Conservation (phyloP, 2,797 vertebrate genomes). For the Cyprinella venusta region DNA sequence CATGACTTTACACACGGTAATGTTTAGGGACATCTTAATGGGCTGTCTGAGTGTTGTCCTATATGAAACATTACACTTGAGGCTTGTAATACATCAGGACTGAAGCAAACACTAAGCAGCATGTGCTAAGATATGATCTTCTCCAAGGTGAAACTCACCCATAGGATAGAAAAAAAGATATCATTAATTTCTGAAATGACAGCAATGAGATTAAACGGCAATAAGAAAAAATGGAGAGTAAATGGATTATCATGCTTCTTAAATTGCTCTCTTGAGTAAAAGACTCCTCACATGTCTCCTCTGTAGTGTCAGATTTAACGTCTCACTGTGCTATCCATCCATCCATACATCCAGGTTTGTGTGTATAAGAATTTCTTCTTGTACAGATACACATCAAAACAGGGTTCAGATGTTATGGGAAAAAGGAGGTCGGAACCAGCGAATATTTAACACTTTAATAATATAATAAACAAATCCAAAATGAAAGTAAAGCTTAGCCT, state of each 20-base stretch:
- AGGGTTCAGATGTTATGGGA: no score
- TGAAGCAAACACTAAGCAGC: slow-evolving; percentile 9
- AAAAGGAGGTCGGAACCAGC: no score
- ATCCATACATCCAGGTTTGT: neutral
- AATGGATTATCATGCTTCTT: slow-evolving; percentile 19
- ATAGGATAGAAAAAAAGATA: slow-evolving; percentile 15
- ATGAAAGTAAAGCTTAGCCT: no score
- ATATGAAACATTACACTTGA: slow-evolving; percentile 25
- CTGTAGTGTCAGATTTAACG: neutral
- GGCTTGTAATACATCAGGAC: slow-evolving; percentile 23
- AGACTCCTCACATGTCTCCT: neutral
- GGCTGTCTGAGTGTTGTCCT: slow-evolving; percentile 24
- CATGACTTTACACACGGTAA: slow-evolving; percentile 4
- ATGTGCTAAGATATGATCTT: slow-evolving; percentile 23
- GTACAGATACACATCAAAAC: neutral
- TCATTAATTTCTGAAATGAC: slow-evolving; percentile 22
- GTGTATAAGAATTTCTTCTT: neutral
- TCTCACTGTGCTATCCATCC: neutral
- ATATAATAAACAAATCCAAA: no score
- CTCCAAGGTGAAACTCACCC: slow-evolving; percentile 36
- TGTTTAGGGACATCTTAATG: slow-evolving; percentile 34
- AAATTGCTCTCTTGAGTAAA: slow-evolving; percentile 39
- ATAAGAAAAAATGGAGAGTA: slow-evolving; percentile 34
- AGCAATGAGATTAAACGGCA: slow-evolving; percentile 25
- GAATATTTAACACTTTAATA: no score